Evolutionary conservation across 2,113 vertebrate genomes (phyloP).

Genomic region (Xyliphius kryptos): DNA sequence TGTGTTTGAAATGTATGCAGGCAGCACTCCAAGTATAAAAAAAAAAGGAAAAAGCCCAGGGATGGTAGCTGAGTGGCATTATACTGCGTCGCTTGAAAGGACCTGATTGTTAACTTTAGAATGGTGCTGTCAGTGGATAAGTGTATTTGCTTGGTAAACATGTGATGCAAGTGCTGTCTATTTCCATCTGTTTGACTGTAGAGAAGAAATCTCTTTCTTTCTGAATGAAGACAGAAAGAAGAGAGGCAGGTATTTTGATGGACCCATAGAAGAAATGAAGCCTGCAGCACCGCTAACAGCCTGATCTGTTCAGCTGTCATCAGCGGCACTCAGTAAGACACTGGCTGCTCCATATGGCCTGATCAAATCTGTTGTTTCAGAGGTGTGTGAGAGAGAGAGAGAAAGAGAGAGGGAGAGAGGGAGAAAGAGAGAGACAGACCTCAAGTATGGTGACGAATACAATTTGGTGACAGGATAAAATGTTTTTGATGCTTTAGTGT

Average conservation of each 20-base stretch:
- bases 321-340: conserved; percentile 61
- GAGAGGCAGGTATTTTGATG: conserved; percentile 3
- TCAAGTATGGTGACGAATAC: too few relatives aligned
- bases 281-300: conserved; percentile 52
- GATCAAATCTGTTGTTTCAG: conserved; percentile 42
- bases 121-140: conserved; percentile 29
- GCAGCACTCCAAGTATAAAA: too few relatives aligned
- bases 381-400: conserved; percentile 13
- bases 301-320: conserved; percentile 63
- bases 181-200: conserved; percentile 36
- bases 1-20: too few relatives aligned
- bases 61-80: too few relatives aligned
- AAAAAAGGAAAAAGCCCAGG: too few relatives aligned
- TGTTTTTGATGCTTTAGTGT: too few relatives aligned
- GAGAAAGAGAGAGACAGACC: too few relatives aligned
- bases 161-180: conserved; percentile 25
- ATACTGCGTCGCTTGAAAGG: too few relatives aligned
- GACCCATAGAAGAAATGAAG: conserved; percentile 35
- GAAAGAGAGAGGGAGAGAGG: too few relatives aligned
- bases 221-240: too few relatives aligned
- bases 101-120: conserved; percentile 33
- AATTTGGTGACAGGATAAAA: too few relatives aligned
- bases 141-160: conserved; percentile 41
- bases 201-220: conserved; percentile 12
- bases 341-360: conserved; percentile 62